Percentiles rank a stretch among this genome's conserved stretches.
These are phyloP conservation scores for Oreochromis tanganicae DNA, from an alignment of 2,113 vertebrate species.

Conservation along the genomic window DNA sequence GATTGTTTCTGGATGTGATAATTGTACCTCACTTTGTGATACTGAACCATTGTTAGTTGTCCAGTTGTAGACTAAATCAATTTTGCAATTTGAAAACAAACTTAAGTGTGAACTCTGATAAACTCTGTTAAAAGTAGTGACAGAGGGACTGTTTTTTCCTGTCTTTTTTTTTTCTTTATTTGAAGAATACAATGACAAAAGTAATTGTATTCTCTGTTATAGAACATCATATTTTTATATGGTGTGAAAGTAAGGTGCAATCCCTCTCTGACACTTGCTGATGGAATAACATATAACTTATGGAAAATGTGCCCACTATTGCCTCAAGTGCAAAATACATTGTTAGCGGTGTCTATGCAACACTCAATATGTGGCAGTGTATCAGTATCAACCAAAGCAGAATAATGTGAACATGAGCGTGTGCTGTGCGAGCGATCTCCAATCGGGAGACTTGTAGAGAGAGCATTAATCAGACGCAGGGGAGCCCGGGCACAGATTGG, in stretches of 20 bases:
- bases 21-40: background rate
- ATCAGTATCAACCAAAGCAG: background rate
- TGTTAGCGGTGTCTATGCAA: constrained; percentile 20
- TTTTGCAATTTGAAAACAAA: background rate
- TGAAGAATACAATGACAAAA: background rate
- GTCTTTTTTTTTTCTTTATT: background rate
- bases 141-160: background rate
- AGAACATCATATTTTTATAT: background rate
- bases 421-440: constrained; percentile 32
- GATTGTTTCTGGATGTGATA: background rate
- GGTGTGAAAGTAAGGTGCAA: background rate
- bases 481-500: constrained; percentile 16
- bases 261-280: background rate
- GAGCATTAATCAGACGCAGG: constrained; percentile 58
- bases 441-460: constrained; percentile 42
- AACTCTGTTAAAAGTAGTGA: background rate
- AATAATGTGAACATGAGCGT: background rate
- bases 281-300: background rate
- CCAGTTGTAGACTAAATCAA: background rate
- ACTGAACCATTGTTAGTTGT: background rate
- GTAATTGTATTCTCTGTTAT: background rate
- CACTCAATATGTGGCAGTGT: constrained; percentile 5
- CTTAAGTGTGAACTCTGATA: background rate
- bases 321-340: background rate
- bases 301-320: background rate